These are phyloP conservation scores for Allobates femoralis DNA, from an alignment of 2,797 vertebrate genomes.

Conservation along the genomic window DNA sequence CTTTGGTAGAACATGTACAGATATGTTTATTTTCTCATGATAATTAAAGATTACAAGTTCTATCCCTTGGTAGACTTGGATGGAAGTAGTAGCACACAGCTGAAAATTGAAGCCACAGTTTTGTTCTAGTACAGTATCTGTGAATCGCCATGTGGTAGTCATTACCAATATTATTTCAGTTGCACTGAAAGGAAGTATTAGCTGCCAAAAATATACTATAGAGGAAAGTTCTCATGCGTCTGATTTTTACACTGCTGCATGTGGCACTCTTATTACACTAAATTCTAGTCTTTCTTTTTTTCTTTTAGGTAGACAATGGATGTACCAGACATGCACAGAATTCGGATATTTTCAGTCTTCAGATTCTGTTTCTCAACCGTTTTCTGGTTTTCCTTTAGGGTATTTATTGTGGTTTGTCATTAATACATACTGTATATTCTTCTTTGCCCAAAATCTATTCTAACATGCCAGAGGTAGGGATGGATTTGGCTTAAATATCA, in stretches of 20 bases:
- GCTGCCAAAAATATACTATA: conserved; percentile 41
- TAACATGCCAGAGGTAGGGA: not conserved
- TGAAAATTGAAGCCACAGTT: conserved; percentile 16
- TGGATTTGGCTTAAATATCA: not conserved
- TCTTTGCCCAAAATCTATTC: not conserved
- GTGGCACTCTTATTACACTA: not conserved
- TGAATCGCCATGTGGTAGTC: conserved; percentile 42
- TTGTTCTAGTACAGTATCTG: conserved; percentile 20
- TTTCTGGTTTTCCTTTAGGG: conserved; percentile 71
- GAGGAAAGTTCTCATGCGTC: conserved; percentile 43
- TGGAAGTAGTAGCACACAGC: conserved; percentile 17
- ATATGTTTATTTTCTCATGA: conserved; percentile 39
- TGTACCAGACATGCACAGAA: conserved; percentile 75
- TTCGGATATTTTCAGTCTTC: conserved; percentile 82
- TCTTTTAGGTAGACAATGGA: conserved; percentile 60
- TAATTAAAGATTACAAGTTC: conserved; percentile 10
- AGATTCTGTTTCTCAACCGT: conserved; percentile 76
- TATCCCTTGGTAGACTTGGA: not conserved
- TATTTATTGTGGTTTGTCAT: conserved; percentile 16
- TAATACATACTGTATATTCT: not conserved
- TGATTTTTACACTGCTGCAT: conserved; percentile 5
- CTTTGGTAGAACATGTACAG: conserved; percentile 1
- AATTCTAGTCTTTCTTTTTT: not conserved
- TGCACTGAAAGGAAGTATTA: conserved; percentile 35
- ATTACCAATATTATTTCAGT: conserved; percentile 54